Evolutionary conservation across 2,888 invertebrate genomes (phyloP).

Genomic region (Pelosia muscerda): DNA sequence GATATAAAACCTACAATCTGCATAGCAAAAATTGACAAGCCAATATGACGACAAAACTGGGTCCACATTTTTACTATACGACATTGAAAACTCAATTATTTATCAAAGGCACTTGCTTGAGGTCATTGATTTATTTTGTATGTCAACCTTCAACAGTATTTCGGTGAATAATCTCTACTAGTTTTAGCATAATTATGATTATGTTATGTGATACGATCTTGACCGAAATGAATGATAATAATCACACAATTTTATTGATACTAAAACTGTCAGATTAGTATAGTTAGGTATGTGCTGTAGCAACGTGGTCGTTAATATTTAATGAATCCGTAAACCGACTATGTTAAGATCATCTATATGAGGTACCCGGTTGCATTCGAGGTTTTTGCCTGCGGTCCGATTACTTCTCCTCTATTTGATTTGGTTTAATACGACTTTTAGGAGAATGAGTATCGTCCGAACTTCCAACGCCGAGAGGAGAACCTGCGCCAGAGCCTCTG

Average conservation of each 20-base stretch:
- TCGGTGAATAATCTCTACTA: conserved; percentile 5
- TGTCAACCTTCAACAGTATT: conserved; percentile 12
- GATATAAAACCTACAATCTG: neutral
- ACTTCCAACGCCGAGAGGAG: no score
- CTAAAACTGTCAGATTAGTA: neutral
- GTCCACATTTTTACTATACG: neutral
- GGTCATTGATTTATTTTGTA: conserved; percentile 9
- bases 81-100: neutral
- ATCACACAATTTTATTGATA: conserved; percentile 13
- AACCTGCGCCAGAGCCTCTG: no score
- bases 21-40: neutral
- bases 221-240: conserved; percentile 18
- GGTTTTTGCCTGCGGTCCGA: neutral
- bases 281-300: neutral
- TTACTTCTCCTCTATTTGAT: neutral
- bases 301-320: neutral
- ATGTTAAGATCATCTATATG: neutral
- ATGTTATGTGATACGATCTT: conserved; percentile 18
- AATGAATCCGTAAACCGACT: neutral
- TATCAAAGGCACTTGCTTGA: neutral
- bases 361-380: neutral
- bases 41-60: conserved; percentile 1
- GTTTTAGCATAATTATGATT: conserved; percentile 4
- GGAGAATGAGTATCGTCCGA: no score
- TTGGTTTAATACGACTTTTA: no score